These are phyloP conservation scores for Zaprionus vittiger DNA, from an alignment of 1,140 invertebrate genomes.

Conservation along the genomic window DNA sequence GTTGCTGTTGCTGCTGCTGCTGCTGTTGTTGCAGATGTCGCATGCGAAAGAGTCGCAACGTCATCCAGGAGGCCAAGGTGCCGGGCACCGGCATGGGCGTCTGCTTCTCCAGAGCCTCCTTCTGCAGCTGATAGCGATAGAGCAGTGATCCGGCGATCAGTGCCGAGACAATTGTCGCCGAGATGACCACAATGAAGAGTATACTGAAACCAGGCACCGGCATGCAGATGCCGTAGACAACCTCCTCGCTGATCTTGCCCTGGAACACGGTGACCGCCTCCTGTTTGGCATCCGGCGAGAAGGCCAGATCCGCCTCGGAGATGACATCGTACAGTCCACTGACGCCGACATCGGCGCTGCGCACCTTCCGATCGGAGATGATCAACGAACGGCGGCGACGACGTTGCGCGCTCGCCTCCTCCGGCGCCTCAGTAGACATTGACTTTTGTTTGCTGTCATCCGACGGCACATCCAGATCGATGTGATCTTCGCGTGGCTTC, in stretches of 20 bases:
- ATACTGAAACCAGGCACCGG: conserved; percentile 94
- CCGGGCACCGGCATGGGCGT: conserved; percentile 85
- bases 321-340: conserved; percentile 96
- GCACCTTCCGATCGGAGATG: conserved; percentile 89
- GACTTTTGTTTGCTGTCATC: conserved; percentile 13
- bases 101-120: conserved; percentile 86
- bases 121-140: conserved; percentile 90
- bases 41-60: conserved; percentile 88
- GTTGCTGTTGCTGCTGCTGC: conserved; percentile 61
- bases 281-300: conserved; percentile 91
- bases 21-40: conserved; percentile 84
- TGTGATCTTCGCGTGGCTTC: conserved; percentile 67
- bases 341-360: conserved; percentile 93
- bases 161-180: conserved; percentile 92
- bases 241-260: conserved; percentile 93
- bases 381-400: conserved; percentile 87
- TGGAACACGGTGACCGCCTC: conserved; percentile 94
- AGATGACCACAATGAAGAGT: conserved; percentile 93
- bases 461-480: conserved; percentile 69
- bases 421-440: conserved; percentile 27
- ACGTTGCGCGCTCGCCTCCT: conserved; percentile 51
- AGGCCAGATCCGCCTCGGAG: conserved; percentile 95
- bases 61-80: conserved; percentile 89
- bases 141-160: conserved; percentile 91
- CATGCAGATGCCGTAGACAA: conserved; percentile 96